Conservation (phyloP, 1,140 invertebrate genomes). For the Daktulosphaira vitifoliae region DNA sequence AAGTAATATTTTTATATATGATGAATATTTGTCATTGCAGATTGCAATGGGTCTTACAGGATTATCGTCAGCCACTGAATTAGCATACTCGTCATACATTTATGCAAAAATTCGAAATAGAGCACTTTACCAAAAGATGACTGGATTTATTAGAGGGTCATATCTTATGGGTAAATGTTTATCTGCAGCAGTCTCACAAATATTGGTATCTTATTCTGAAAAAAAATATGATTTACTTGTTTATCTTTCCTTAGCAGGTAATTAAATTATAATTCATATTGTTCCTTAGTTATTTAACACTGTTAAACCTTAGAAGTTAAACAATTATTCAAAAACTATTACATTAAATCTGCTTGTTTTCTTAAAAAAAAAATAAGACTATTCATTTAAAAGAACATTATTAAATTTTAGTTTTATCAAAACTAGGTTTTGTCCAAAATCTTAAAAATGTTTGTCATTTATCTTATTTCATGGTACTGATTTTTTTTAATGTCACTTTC, state of each 20-base stretch:
- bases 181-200: slow-evolving; percentile 5
- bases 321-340: too few relatives aligned
- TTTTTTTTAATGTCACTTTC: too few relatives aligned
- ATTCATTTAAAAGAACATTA: too few relatives aligned
- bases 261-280: not conserved
- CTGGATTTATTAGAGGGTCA: slow-evolving; percentile 44
- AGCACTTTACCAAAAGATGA: slow-evolving; percentile 65
- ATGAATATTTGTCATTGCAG: slow-evolving; percentile 43
- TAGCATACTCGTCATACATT: slow-evolving; percentile 87
- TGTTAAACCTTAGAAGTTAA: too few relatives aligned
- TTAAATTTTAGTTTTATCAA: too few relatives aligned
- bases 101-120: slow-evolving; percentile 73
- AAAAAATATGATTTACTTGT: not conserved
- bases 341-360: too few relatives aligned
- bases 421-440: too few relatives aligned
- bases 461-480: too few relatives aligned
- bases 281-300: too few relatives aligned
- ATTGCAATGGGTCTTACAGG: slow-evolving; percentile 58
- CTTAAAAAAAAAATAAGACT: too few relatives aligned
- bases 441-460: too few relatives aligned
- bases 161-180: slow-evolving; percentile 23
- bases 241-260: slow-evolving; percentile 8
- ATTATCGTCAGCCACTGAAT: slow-evolving; percentile 74
- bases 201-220: not conserved
- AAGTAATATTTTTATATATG: too few relatives aligned